A percentile compares a stretch with the other conserved stretches of the same genome.
Conservation (phyloP, 2,113 vertebrate genomes). For the Sinocyclocheilus rhinocerous region DNA sequence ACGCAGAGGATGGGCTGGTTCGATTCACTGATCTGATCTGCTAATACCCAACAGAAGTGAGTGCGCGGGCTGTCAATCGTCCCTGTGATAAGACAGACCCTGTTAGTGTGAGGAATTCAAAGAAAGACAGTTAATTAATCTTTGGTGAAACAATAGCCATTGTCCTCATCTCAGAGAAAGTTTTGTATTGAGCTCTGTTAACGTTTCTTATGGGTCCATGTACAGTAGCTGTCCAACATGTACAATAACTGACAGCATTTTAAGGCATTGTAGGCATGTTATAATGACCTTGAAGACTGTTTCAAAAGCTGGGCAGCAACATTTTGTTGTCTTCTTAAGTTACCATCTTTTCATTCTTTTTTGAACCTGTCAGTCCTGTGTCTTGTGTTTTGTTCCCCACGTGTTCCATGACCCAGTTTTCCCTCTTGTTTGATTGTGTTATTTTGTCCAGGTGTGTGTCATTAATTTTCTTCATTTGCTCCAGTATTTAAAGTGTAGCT, state of each 20-base stretch:
- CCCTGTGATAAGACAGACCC: slow-evolving; percentile 20
- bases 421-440: too few species aligned
- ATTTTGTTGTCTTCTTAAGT: not conserved
- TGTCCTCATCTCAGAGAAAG: not conserved
- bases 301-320: not conserved
- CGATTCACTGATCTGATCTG: slow-evolving; percentile 17
- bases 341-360: too few species aligned
- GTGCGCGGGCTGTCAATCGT: slow-evolving; percentile 1
- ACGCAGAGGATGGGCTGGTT: not conserved
- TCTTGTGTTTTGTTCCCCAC: too few species aligned
- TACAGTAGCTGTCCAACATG: not conserved
- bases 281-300: too few species aligned
- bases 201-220: not conserved
- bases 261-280: not conserved
- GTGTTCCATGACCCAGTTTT: too few species aligned
- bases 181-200: not conserved
- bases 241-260: not conserved
- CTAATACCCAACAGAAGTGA: slow-evolving; percentile 15
- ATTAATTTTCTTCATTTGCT: too few species aligned
- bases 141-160: not conserved
- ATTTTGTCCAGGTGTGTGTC: too few species aligned
- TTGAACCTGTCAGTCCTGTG: too few species aligned
- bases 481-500: too few species aligned
- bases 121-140: slow-evolving; percentile 24
- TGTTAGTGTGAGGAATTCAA: slow-evolving; percentile 32